Percentiles rank a stretch among this genome's conserved stretches.
Conservation (phyloP, 1,140 invertebrate species). For the Muscidifurax raptorellus region DNA sequence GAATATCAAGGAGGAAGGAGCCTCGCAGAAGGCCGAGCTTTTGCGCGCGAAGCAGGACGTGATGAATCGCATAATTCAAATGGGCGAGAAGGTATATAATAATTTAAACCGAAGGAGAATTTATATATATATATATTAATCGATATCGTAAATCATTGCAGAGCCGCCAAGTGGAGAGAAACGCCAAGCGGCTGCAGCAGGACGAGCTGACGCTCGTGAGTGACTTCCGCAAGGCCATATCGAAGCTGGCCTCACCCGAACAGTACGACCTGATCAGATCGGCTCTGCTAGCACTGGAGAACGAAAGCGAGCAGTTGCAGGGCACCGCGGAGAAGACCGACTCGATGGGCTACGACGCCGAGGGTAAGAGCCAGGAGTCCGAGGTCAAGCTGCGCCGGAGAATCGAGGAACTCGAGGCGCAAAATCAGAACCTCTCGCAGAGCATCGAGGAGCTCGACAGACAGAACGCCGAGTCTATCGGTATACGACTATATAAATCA, state of each 20-base stretch:
- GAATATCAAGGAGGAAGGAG: slow-evolving; percentile 65
- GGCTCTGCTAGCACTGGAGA: slow-evolving; percentile 73
- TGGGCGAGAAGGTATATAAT: slow-evolving; percentile 72
- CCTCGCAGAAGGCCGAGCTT: slow-evolving; percentile 68
- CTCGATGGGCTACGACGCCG: slow-evolving; percentile 57
- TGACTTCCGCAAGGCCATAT: slow-evolving; percentile 69
- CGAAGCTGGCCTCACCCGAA: slow-evolving; percentile 72
- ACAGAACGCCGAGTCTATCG: slow-evolving; percentile 82
- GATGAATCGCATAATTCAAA: slow-evolving; percentile 73
- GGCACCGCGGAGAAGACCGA: slow-evolving; percentile 54
- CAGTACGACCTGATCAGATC: slow-evolving; percentile 70
- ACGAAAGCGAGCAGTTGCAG: slow-evolving; percentile 67
- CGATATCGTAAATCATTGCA: slow-evolving; percentile 48
- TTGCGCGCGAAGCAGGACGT: slow-evolving; percentile 72
- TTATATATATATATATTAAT: too few species aligned
- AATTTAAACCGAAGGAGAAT: too few species aligned
- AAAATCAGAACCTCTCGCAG: slow-evolving; percentile 76
- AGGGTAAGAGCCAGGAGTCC: slow-evolving; percentile 55
- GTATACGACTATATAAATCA: slow-evolving; percentile 52
- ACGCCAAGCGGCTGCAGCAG: slow-evolving; percentile 66
- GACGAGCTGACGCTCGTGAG: slow-evolving; percentile 67
- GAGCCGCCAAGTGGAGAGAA: slow-evolving; percentile 68
- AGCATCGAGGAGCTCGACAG: slow-evolving; percentile 84
- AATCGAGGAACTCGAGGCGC: slow-evolving; percentile 70
- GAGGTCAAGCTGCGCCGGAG: slow-evolving; percentile 71